Conservation (phyloP, 2,888 invertebrate species). For the Polyploca ridens region DNA sequence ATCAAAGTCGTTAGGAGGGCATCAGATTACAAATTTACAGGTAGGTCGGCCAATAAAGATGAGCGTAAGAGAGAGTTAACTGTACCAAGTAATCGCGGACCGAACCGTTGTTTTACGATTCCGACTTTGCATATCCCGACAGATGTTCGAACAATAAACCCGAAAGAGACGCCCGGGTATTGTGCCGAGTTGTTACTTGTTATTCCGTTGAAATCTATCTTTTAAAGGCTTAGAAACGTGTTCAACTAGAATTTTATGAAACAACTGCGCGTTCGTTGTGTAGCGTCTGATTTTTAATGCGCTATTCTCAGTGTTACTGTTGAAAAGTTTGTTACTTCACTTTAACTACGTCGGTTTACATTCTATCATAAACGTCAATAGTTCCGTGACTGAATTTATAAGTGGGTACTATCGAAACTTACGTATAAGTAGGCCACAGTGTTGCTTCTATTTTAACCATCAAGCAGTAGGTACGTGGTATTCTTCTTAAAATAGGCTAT, state of each 20-base stretch:
- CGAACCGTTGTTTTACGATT: conserved; percentile 71
- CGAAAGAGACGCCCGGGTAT: conserved; percentile 62
- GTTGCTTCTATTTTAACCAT: not conserved
- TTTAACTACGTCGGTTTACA: conserved; percentile 20
- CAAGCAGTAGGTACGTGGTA: not conserved
- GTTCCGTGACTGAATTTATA: conserved; percentile 11
- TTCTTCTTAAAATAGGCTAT: not conserved
- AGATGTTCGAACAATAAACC: conserved; percentile 78
- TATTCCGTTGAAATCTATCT: conserved; percentile 62
- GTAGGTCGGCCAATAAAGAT: conserved; percentile 74
- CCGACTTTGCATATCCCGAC: conserved; percentile 77
- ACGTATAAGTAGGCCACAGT: conserved; percentile 2
- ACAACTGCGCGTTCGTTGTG: conserved; percentile 42
- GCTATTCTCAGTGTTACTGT: conserved; percentile 26
- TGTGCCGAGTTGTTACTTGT: conserved; percentile 58
- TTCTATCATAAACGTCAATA: conserved; percentile 9
- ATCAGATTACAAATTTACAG: conserved; percentile 76
- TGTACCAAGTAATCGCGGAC: conserved; percentile 66
- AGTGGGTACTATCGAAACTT: conserved; percentile 5
- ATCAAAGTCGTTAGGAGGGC: conserved; percentile 66
- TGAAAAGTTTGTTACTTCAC: conserved; percentile 34
- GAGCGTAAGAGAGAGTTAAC: conserved; percentile 78
- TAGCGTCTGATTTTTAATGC: conserved; percentile 37
- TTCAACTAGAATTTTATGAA: conserved; percentile 56
- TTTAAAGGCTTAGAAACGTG: conserved; percentile 58